Evolutionary conservation across 2,888 invertebrate species (phyloP).

Genomic region (Dryococelus australis): DNA sequence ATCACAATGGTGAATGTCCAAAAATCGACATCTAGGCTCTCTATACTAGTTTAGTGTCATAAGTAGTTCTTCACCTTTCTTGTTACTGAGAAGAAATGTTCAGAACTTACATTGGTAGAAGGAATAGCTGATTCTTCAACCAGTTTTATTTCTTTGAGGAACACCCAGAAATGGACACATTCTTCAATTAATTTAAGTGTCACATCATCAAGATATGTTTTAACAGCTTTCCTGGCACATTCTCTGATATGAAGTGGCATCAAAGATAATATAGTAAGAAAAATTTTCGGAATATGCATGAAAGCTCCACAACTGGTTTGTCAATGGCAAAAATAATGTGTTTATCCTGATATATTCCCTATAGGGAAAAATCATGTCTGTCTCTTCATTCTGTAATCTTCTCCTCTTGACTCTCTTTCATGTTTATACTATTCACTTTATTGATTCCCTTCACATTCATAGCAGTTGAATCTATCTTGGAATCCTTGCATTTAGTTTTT

Average conservation of each 20-base stretch:
- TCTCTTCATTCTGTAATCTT: neutral
- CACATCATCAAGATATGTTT: neutral
- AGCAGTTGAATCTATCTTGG: too few species aligned
- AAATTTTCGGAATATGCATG: constrained; percentile 17
- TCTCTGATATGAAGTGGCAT: neutral
- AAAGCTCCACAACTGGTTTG: neutral
- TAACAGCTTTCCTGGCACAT: neutral
- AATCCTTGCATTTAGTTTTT: too few species aligned
- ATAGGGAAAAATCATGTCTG: neutral
- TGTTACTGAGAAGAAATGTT: neutral
- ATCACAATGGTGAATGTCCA: too few species aligned
- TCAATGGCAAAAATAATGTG: neutral
- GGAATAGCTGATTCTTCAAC: neutral
- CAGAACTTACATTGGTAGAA: neutral
- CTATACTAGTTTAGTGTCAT: too few species aligned
- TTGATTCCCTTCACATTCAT: too few species aligned
- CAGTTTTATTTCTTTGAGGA: constrained; percentile 17
- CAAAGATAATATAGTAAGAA: neutral
- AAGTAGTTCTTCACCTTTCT: neutral
- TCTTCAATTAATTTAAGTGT: neutral
- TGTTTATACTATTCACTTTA: too few species aligned
- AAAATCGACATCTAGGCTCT: too few species aligned
- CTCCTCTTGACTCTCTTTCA: neutral
- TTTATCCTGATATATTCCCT: neutral
- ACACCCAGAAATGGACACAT: neutral